Conservation (phyloP, 2,113 vertebrate genomes). For the Eudorcas thomsonii region DNA sequence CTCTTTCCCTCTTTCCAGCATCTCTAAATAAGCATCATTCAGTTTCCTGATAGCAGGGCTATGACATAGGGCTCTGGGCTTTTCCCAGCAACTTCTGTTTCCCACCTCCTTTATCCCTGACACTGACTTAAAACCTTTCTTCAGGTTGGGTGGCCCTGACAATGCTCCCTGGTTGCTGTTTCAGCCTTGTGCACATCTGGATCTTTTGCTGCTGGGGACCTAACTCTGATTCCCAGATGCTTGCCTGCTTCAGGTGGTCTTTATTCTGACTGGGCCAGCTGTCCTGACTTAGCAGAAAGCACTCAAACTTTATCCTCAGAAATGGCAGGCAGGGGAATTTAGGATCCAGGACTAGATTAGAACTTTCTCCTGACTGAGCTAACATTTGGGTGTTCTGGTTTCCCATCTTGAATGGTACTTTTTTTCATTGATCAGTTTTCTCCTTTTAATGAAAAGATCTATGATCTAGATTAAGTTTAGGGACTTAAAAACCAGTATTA, state of each 20-base stretch:
- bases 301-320: background rate
- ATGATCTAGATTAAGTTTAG: constrained; percentile 19
- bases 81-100: background rate
- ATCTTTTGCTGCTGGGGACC: background rate
- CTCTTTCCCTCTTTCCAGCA: background rate
- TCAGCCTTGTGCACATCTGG: background rate
- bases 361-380: background rate
- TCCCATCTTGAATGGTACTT: background rate
- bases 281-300: background rate
- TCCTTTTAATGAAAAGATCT: background rate
- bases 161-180: background rate
- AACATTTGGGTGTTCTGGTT: background rate
- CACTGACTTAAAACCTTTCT: background rate
- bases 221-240: background rate
- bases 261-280: background rate
- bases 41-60: background rate
- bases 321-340: background rate
- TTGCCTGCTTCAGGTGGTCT: background rate
- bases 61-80: background rate
- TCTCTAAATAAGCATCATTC: background rate
- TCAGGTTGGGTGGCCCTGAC: background rate
- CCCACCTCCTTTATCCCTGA: background rate
- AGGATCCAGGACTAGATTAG: background rate
- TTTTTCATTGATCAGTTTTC: background rate
- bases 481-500: background rate